phyloP scores from a whole-genome alignment of 1,140 invertebrate genomes.

The Drosophila burlai region DNA sequence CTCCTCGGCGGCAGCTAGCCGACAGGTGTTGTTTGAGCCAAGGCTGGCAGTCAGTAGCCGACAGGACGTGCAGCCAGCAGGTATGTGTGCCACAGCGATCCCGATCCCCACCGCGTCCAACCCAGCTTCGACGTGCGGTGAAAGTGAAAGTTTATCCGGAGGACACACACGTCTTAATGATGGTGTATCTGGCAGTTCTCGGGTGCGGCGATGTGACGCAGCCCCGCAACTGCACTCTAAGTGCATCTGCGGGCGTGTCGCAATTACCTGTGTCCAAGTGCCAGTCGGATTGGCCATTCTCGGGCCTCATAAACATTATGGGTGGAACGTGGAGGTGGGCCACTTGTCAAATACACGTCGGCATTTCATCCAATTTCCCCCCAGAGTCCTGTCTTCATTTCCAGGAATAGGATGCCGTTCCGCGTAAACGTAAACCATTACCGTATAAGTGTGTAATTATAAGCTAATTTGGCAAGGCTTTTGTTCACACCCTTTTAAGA shows the following conservation, averaged over 20 bases:
- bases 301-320: conserved; percentile 1
- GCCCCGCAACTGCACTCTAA: conserved; percentile 20
- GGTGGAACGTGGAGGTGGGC: background rate
- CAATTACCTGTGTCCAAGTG: conserved; percentile 16
- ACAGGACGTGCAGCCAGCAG: conserved; percentile 72
- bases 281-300: background rate
- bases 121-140: conserved; percentile 2
- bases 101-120: background rate
- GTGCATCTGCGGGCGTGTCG: conserved; percentile 27
- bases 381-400: background rate
- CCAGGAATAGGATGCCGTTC: background rate
- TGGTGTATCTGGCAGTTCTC: conserved; percentile 1
- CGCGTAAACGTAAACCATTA: conserved; percentile 7
- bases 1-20: conserved; percentile 48
- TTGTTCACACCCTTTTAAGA: background rate
- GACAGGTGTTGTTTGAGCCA: conserved; percentile 70
- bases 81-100: conserved; percentile 49
- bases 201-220: conserved; percentile 29
- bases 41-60: conserved; percentile 49
- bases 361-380: conserved; percentile 1
- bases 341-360: background rate
- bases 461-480: conserved; percentile 6
- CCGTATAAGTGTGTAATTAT: conserved; percentile 8
- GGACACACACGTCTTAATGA: conserved; percentile 14
- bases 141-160: conserved; percentile 29